phyloP scores from a whole-genome alignment of 1,140 invertebrate genomes.

The Panagrolaimus sp. region DNA sequence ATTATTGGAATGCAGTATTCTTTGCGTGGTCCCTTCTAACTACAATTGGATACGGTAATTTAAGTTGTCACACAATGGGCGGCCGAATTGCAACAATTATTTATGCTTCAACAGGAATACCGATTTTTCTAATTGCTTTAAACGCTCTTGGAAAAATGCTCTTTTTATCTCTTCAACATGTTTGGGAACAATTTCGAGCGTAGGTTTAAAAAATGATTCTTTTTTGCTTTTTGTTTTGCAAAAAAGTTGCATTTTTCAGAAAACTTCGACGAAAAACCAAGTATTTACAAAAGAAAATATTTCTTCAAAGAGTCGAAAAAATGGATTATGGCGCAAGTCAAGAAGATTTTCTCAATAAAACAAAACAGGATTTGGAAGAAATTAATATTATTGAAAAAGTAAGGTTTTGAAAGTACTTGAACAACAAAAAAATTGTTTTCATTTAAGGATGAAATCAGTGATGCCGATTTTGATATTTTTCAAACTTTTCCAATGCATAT shows the following conservation, averaged over 20 bases:
- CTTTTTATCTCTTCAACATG: constrained; percentile 13
- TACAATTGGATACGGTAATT: constrained; percentile 32
- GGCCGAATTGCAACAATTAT: constrained; percentile 28
- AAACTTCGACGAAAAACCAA: neutral
- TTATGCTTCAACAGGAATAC: constrained; percentile 27
- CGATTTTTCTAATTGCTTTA: constrained; percentile 22
- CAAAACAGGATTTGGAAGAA: constrained; percentile 2
- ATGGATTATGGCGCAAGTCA: neutral
- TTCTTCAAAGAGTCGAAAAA: neutral
- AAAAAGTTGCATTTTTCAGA: neutral
- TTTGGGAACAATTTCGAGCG: constrained; percentile 20
- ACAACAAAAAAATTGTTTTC: neutral
- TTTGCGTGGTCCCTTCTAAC: constrained; percentile 29
- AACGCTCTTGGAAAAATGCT: constrained; percentile 25
- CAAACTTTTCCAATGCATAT: constrained; percentile 29
- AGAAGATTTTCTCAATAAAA: neutral
- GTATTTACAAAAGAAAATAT: neutral
- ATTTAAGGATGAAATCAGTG: neutral
- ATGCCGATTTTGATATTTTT: constrained; percentile 28
- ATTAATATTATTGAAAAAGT: constrained; percentile 1
- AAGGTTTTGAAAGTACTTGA: neutral
- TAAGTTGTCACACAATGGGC: constrained; percentile 21
- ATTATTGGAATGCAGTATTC: constrained; percentile 32
- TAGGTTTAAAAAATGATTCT: neutral
- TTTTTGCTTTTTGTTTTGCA: neutral